Conservation (phyloP, 1,140 invertebrate genomes). For the Colletes latitarsis region DNA sequence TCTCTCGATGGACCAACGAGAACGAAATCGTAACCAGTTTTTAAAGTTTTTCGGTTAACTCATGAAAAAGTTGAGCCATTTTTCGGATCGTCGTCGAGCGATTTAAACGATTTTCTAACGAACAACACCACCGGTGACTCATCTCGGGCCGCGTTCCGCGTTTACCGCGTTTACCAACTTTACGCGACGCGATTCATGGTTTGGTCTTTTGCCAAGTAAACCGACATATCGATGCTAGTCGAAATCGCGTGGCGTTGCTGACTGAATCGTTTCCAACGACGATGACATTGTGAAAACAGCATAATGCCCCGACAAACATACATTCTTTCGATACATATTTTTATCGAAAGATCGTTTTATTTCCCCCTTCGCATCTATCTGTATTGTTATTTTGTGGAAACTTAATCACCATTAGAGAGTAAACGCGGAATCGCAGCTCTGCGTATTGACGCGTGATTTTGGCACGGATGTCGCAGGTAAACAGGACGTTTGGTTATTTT, state of each 20-base stretch:
- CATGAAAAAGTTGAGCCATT: background rate
- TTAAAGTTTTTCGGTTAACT: background rate
- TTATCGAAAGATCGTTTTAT: too few species aligned
- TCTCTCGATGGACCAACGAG: background rate
- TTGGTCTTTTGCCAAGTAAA: constrained; percentile 46
- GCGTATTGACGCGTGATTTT: too few species aligned
- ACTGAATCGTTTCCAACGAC: constrained; percentile 19
- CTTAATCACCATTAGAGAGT: too few species aligned
- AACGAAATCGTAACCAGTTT: background rate
- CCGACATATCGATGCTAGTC: constrained; percentile 42
- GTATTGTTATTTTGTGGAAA: too few species aligned
- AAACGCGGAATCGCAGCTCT: too few species aligned
- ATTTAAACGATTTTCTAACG: constrained; percentile 3
- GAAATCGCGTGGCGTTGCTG: background rate
- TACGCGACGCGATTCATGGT: constrained; percentile 32
- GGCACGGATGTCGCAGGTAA: background rate
- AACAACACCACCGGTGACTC: too few species aligned
- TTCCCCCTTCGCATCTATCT: too few species aligned
- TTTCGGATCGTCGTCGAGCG: background rate
- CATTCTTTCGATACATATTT: too few species aligned
- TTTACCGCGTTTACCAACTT: background rate
- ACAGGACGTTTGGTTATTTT: background rate
- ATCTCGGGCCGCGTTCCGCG: background rate
- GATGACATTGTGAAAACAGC: background rate
- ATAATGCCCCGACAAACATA: too few species aligned